Base-by-base conservation (phyloP, 2,888 invertebrate species). In the Coenonympha arcania region DNA sequence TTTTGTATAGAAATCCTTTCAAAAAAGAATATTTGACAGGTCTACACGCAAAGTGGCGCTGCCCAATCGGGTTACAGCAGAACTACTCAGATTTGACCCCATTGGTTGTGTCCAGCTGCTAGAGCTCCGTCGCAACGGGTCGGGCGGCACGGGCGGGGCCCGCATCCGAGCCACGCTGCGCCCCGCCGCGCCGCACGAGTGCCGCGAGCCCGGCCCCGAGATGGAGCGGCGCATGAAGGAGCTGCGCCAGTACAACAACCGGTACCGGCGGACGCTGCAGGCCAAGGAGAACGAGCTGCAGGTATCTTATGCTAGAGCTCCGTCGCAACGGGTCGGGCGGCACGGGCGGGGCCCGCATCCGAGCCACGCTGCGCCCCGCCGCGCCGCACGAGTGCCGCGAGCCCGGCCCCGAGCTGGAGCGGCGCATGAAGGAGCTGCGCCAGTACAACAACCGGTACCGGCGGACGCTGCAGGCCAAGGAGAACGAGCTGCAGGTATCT, bases 221-320 rank as follows among this genome's bases (percentile, higher is more conserved):
- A 83, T 95, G 54, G 95, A 95, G 71, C 90, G 93, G 54, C 90
- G 93, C 52, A 83, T 96, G 67, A 92, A 93, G 68, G 94, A 95
- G 70, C 92, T 95, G 13, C 91, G 94, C 60, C 90, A 92, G 59
- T 91, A 92, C 66, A 97, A 97, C 84, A 92, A 92, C 61, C 90
- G 93, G 56, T 95, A 92, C 73, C 85, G 93, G 16, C 93, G 95
- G 66, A 92, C 94, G 30, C 86, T 97, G 52, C 89, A 95, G 77
- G 95, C 96, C 61, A 92, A 92, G 66, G 95, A 95, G 71, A 91
- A 92, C 40, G 95, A 94, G 66, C 76, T 94, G 59, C 93, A 94
- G 88, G 92, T n/a, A n/a, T n/a, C n/a, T n/a, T n/a, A n/a, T 98
- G 58, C 90, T 98, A 58, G 97, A 98, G 77, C 88, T 98, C 46